Conservation (phyloP, 1,140 invertebrate species). For the Aethina tumida region DNA sequence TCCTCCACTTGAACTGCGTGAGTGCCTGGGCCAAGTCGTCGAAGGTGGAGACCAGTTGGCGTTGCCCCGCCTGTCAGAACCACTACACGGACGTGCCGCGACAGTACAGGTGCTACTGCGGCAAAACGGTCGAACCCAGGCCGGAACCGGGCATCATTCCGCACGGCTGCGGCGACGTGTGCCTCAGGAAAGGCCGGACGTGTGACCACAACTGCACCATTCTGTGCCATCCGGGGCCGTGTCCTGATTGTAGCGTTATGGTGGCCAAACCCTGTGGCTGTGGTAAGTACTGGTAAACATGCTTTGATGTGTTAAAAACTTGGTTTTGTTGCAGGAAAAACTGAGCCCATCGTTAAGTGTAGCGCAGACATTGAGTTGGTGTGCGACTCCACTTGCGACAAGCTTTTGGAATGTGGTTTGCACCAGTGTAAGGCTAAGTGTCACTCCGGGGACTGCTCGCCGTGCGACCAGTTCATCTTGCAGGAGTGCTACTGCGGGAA, state of each 20-base stretch:
- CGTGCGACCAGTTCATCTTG: constrained; percentile 51
- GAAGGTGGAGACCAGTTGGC: constrained; percentile 69
- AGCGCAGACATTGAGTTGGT: constrained; percentile 53
- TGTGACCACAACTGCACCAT: constrained; percentile 80
- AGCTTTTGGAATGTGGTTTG: constrained; percentile 56
- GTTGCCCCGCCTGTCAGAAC: constrained; percentile 86
- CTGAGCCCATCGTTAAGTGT: constrained; percentile 58
- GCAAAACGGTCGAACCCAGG: constrained; percentile 61
- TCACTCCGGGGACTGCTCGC: constrained; percentile 65
- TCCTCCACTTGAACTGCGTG: constrained; percentile 82
- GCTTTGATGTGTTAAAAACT: no score
- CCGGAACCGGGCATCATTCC: constrained; percentile 52
- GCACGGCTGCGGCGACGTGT: constrained; percentile 83
- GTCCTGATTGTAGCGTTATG: constrained; percentile 62
- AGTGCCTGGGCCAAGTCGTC: constrained; percentile 84
- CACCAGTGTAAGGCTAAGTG: constrained; percentile 69
- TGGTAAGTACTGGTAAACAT: no score
- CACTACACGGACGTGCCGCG: constrained; percentile 54
- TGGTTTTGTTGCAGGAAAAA: no score
- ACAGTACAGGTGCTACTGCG: constrained; percentile 77
- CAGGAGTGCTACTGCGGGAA: constrained; percentile 39
- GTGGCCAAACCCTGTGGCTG: constrained; percentile 61
- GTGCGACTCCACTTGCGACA: constrained; percentile 64
- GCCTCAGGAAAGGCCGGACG: constrained; percentile 50
- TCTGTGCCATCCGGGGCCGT: constrained; percentile 85